Evolutionary conservation across 2,797 vertebrate genomes (phyloP), one percentile per base, ranked within the genome.

Genomic region (Neopelma chrysocephalum): DNA sequence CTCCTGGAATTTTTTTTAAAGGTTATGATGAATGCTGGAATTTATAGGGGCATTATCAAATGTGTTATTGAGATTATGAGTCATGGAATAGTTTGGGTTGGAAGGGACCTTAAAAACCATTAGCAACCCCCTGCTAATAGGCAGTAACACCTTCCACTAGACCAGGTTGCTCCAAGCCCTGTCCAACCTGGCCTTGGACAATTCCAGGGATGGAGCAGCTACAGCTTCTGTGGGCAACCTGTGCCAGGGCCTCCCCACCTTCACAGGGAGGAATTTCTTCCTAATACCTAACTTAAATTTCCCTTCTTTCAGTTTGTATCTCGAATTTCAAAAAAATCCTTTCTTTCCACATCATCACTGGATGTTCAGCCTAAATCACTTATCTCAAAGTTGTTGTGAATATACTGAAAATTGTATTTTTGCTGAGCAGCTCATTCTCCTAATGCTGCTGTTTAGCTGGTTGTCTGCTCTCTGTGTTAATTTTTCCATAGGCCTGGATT

Each of bases 141-240:
- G 27, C 43, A 70, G 20, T 11, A 17, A 38, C 50, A 57, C 43
- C 14, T 57, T 57, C 32, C 32, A 26, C 36, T 31, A 1, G 1
- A 1, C 19, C 50, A 77, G 13, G 36, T 0, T 50, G 13, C 22
- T 50, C 51, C 51, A 45, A 77, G 43, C 36, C 23, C 11, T 0
- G 0, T 70, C n/a, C 23, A 64, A 0, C 38, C 6, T 17, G 38
- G n/a, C 15, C 15, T 71, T 16, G 45, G 3, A 84, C 15, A 53
- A 3, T 60, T 17, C 25, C 40, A 54, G 47, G 26, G 31, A 27
- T 54, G 47, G 9, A 2, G 25, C 60, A 79, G 45, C 38, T 40
- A 36, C 66, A 66, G 31, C 31, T 66, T 42, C 66, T 65, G 15
- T 72, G 31, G 10, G 5, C 12, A 65, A 0, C 15, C 47, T 79